Percentiles rank a stretch among this genome's conserved stretches.
These are phyloP conservation scores for Agrenia bidenticulata DNA, from an alignment of 2,888 invertebrate genomes.

Conservation along the genomic window DNA sequence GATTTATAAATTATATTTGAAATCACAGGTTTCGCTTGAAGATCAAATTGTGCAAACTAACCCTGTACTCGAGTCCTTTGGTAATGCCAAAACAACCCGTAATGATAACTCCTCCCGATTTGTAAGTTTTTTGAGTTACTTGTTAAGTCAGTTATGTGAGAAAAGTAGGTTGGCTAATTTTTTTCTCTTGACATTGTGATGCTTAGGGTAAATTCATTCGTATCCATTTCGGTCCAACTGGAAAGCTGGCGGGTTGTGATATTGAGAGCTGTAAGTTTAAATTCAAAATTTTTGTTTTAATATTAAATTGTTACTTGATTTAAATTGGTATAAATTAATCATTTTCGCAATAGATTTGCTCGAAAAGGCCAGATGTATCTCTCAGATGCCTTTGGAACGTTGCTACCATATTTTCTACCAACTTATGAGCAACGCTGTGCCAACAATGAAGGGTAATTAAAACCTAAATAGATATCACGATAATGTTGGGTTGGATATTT, in stretches of 20 bases:
- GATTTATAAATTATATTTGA: too few species aligned
- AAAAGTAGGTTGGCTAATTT: background rate
- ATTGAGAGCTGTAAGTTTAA: slow-evolving; percentile 99
- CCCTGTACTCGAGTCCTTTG: slow-evolving; percentile 97
- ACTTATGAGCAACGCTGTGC: slow-evolving; percentile 55
- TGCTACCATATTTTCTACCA: slow-evolving; percentile 64
- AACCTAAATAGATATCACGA: background rate
- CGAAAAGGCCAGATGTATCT: slow-evolving; percentile 99
- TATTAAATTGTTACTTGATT: slow-evolving; percentile 1
- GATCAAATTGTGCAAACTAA: slow-evolving; percentile 99
- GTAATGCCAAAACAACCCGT: slow-evolving; percentile 99
- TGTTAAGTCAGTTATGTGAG: background rate
- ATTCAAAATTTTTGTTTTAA: slow-evolving; percentile 54
- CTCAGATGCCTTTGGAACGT: slow-evolving; percentile 95
- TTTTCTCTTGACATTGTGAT: background rate
- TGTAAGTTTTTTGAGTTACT: slow-evolving; percentile 72
- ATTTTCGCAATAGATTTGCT: slow-evolving; percentile 73
- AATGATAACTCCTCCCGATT: slow-evolving; percentile 99
- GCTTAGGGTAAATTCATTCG: slow-evolving; percentile 99
- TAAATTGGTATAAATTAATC: background rate
- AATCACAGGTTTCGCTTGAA: slow-evolving; percentile 65
- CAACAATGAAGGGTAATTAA: slow-evolving; percentile 33
- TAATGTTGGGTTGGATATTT: background rate
- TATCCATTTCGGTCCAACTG: slow-evolving; percentile 98
- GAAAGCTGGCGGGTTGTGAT: slow-evolving; percentile 99